These are phyloP conservation scores for Drosophila sordidapex DNA, from an alignment of 2,888 invertebrate species.

Conservation along the genomic window DNA sequence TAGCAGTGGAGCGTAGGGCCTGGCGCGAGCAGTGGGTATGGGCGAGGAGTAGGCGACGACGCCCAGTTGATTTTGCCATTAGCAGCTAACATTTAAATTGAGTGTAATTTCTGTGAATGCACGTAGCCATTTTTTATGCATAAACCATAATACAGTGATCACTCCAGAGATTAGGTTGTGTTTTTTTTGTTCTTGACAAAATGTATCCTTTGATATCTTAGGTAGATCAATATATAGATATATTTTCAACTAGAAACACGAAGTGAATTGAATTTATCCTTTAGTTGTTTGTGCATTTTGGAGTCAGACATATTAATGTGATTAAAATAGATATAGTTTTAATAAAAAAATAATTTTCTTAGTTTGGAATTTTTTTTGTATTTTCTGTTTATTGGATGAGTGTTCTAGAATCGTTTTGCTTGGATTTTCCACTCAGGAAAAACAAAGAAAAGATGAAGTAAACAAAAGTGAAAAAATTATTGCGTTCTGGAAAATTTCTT, in stretches of 20 bases:
- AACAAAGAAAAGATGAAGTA: background rate
- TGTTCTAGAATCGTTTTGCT: background rate
- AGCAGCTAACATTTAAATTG: slow-evolving; percentile 16
- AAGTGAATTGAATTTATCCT: background rate
- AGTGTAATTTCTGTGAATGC: slow-evolving; percentile 15
- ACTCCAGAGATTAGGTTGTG: background rate
- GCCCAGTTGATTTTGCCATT: background rate
- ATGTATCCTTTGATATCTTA: background rate
- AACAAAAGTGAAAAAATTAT: background rate
- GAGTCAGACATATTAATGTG: no score
- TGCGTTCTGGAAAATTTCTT: background rate
- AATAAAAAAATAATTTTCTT: background rate
- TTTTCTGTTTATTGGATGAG: background rate
- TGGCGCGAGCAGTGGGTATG: background rate
- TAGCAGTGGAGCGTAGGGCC: background rate
- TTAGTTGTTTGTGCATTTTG: background rate
- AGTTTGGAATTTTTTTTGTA: background rate
- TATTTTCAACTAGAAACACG: background rate
- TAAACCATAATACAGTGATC: background rate
- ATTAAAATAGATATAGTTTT: background rate
- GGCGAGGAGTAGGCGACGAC: background rate
- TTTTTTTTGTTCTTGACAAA: background rate
- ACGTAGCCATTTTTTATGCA: background rate
- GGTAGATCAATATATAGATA: background rate
- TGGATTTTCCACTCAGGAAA: background rate